Conservation (phyloP, 2,113 vertebrate genomes). For the Enhydra lutris region DNA sequence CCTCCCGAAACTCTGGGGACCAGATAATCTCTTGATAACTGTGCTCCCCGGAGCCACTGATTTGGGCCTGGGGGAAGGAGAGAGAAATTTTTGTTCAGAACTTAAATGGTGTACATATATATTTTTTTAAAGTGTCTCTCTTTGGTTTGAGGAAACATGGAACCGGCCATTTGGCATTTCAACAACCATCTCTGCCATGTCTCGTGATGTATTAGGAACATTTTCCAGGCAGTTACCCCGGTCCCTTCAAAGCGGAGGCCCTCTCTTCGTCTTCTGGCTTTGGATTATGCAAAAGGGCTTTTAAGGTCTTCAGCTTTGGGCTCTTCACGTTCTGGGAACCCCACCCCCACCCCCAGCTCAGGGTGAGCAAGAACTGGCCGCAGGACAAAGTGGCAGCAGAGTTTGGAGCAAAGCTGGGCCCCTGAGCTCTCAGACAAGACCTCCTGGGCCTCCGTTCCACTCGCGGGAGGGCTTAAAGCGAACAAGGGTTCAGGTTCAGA, state of each 20-base stretch:
- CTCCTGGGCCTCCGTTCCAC: not conserved
- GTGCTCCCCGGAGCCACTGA: conserved; percentile 25
- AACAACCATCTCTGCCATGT: not conserved
- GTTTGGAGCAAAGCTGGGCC: not conserved
- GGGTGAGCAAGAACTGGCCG: not conserved
- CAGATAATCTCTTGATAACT: conserved; percentile 60
- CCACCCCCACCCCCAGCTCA: not conserved
- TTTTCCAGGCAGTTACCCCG: conserved; percentile 53
- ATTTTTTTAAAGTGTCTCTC: conserved; percentile 55
- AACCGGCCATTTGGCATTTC: conserved; percentile 40
- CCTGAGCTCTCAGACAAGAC: not conserved
- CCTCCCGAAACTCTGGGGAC: conserved; percentile 48
- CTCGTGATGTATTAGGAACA: conserved; percentile 29
- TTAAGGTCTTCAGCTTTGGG: not conserved
- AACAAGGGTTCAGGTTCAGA: not conserved
- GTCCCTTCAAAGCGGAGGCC: conserved; percentile 21
- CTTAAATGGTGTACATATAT: conserved; percentile 60
- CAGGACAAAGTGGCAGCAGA: not conserved
- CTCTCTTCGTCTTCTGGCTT: conserved; percentile 49
- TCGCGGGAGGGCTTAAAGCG: not conserved
- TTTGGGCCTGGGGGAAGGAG: conserved; percentile 60
- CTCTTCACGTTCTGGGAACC: not conserved
- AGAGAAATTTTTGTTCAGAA: conserved; percentile 64
- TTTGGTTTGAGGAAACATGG: conserved; percentile 51
- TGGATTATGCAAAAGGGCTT: not conserved